Conservation (phyloP, 2,113 vertebrate species). For the Melierax canorus region DNA sequence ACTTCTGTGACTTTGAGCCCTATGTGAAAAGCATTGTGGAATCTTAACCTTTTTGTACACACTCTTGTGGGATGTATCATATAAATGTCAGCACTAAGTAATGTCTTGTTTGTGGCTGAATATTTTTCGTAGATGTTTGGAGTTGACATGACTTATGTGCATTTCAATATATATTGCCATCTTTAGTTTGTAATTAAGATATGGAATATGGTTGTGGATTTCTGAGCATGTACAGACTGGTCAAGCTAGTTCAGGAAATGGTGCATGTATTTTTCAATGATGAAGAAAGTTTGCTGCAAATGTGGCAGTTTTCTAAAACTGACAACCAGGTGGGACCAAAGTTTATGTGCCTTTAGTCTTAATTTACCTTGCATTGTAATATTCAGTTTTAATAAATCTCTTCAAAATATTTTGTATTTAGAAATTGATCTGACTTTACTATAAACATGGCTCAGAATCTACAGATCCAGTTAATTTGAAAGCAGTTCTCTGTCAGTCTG, state of each 20-base stretch:
- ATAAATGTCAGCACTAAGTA: slow-evolving; percentile 84
- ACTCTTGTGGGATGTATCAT: slow-evolving; percentile 81
- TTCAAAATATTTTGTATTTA: slow-evolving; percentile 90
- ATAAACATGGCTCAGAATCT: slow-evolving; percentile 86
- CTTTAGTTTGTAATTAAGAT: slow-evolving; percentile 84
- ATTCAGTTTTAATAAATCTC: slow-evolving; percentile 86
- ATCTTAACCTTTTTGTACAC: slow-evolving; percentile 86
- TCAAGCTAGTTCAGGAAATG: slow-evolving; percentile 83
- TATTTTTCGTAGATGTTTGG: slow-evolving; percentile 86
- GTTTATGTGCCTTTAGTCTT: slow-evolving; percentile 98
- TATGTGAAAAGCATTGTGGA: slow-evolving; percentile 75
- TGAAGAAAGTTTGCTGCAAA: slow-evolving; percentile 78
- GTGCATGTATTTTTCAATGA: slow-evolving; percentile 88
- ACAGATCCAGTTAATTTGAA: slow-evolving; percentile 76
- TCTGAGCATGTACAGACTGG: slow-evolving; percentile 88
- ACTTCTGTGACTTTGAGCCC: slow-evolving; percentile 77
- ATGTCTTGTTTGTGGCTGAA: slow-evolving; percentile 86
- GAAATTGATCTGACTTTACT: slow-evolving; percentile 84
- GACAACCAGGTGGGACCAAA: slow-evolving; percentile 97
- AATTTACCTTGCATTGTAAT: slow-evolving; percentile 91
- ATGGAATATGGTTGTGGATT: slow-evolving; percentile 87
- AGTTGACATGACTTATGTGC: slow-evolving; percentile 83
- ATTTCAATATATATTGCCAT: slow-evolving; percentile 87
- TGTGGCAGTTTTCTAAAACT: slow-evolving; percentile 86
- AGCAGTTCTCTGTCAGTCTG: slow-evolving; percentile 75